These are phyloP conservation scores for Stomorhina lunata DNA, from an alignment of 2,888 invertebrate species.

Conservation along the genomic window DNA sequence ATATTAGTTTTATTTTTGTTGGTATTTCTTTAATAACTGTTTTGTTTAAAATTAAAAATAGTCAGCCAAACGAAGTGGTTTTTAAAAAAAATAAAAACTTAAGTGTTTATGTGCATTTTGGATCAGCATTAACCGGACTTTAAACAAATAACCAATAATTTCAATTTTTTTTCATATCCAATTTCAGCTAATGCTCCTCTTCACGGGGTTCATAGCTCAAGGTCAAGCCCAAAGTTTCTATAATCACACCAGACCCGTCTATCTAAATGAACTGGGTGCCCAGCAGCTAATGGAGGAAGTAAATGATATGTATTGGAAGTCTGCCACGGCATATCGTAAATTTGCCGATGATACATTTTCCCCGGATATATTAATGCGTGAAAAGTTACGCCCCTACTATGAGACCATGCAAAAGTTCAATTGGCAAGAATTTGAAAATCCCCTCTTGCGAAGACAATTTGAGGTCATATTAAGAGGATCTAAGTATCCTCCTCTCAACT, in stretches of 20 bases:
- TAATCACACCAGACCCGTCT: background rate
- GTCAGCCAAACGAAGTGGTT: no score
- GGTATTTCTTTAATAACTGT: no score
- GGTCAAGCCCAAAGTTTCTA: background rate
- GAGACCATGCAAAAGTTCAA: conserved; percentile 65
- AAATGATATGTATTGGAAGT: conserved; percentile 67
- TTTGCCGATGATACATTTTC: conserved; percentile 68
- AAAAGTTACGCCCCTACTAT: conserved; percentile 68
- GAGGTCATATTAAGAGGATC: conserved; percentile 68
- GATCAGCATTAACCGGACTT: no score
- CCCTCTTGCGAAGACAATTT: conserved; percentile 67
- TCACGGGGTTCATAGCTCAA: background rate
- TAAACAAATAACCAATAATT: background rate
- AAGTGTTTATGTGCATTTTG: no score
- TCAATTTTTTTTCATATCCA: no score
- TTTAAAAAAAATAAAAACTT: no score
- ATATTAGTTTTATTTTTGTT: no score
- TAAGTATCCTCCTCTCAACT: conserved; percentile 68
- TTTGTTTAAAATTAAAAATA: no score
- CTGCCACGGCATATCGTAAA: conserved; percentile 68
- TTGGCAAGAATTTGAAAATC: conserved; percentile 67
- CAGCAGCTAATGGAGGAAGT: conserved; percentile 61
- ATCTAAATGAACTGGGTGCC: conserved; percentile 65
- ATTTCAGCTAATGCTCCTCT: conserved; percentile 20
- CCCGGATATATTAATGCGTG: conserved; percentile 70